Conservation (phyloP, 2,113 vertebrate genomes). For the Corythornis cristatus region DNA sequence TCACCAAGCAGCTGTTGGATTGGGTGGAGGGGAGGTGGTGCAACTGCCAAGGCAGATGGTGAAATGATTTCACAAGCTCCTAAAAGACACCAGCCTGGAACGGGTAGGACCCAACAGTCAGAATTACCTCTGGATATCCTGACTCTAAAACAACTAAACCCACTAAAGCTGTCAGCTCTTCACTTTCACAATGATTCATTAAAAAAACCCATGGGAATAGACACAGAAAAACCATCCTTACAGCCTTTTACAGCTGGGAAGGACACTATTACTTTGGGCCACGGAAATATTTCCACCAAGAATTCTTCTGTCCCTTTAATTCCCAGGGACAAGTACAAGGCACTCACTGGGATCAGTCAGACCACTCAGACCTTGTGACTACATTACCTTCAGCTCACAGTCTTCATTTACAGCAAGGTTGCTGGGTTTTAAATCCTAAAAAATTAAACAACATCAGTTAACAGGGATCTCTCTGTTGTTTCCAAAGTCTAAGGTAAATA, state of each 20-base stretch:
- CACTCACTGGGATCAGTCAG: background rate
- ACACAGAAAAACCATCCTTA: background rate
- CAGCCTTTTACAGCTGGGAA: background rate
- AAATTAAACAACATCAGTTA: conserved; percentile 35
- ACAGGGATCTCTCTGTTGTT: background rate
- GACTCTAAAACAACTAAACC: background rate
- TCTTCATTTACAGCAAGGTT: conserved; percentile 98
- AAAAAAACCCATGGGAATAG: background rate
- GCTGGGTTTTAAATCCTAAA: conserved; percentile 95
- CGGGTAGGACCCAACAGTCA: background rate
- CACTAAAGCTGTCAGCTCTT: background rate
- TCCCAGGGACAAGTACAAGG: background rate
- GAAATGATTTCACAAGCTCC: conserved; percentile 32
- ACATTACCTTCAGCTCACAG: conserved; percentile 92
- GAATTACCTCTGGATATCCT: background rate
- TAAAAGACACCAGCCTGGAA: background rate
- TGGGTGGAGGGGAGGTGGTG: background rate
- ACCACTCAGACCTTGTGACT: background rate
- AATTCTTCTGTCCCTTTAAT: background rate
- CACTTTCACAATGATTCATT: background rate
- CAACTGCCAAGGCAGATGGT: background rate
- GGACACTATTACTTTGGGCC: background rate
- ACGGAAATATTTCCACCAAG: background rate
- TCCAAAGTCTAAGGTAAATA: background rate
- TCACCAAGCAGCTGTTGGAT: background rate